These are phyloP conservation scores for Mixornis gularis DNA, from an alignment of 2,113 vertebrate genomes.

Conservation along the genomic window DNA sequence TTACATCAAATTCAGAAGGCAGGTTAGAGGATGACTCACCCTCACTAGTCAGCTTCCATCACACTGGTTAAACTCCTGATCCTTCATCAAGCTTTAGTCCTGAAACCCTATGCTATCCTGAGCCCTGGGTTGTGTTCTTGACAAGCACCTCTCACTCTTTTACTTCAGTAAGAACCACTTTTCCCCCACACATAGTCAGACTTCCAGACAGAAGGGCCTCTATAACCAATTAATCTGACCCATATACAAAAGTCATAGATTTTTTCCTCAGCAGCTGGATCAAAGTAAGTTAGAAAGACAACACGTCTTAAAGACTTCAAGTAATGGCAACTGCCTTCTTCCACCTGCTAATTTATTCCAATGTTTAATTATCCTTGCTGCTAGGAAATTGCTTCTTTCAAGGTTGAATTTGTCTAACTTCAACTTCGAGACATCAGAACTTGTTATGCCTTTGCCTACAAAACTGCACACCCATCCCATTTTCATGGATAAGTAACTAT, in stretches of 20 bases:
- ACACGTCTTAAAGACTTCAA: background rate
- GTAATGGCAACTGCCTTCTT: background rate
- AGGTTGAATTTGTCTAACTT: slow-evolving; percentile 24
- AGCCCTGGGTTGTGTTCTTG: background rate
- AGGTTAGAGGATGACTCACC: background rate
- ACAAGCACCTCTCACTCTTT: background rate
- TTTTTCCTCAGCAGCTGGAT: background rate
- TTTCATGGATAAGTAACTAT: slow-evolving; percentile 31
- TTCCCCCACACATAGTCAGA: background rate
- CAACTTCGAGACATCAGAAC: background rate
- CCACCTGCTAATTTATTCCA: slow-evolving; percentile 26
- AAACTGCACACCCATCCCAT: background rate
- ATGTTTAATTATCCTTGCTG: slow-evolving; percentile 48
- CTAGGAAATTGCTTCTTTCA: slow-evolving; percentile 39
- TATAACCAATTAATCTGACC: background rate
- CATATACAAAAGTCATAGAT: background rate
- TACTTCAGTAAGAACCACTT: background rate
- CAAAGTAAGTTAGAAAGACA: background rate
- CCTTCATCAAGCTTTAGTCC: background rate
- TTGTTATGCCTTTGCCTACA: background rate
- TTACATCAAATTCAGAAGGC: background rate
- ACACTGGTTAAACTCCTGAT: background rate
- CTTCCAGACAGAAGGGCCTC: background rate
- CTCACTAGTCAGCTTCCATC: background rate
- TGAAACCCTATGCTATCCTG: background rate